A percentile compares a stretch with the other conserved stretches of the same genome.
phyloP scores from a whole-genome alignment of 2,113 vertebrate genomes.

The Cyphomyrus plagiostoma region DNA sequence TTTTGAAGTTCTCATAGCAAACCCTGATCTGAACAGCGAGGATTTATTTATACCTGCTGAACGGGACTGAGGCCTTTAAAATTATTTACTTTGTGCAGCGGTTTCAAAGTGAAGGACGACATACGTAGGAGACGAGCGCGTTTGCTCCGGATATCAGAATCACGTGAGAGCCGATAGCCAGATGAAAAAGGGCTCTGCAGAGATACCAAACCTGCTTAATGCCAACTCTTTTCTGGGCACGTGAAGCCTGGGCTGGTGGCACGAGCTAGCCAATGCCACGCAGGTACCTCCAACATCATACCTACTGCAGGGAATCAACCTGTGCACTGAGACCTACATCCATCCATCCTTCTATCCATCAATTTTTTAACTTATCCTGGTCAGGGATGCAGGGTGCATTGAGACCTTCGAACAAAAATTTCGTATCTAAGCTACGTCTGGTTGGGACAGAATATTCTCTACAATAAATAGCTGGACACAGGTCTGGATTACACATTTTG shows the following conservation, averaged over 20 bases:
- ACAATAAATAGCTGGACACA: not conserved
- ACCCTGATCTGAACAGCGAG: not conserved
- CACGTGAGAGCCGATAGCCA: not conserved
- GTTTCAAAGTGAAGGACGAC: not conserved
- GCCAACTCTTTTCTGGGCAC: not conserved
- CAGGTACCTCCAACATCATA: not conserved
- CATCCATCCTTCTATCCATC: not conserved
- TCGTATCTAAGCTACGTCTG: not conserved
- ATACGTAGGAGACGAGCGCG: not conserved
- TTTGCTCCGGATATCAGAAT: not conserved
- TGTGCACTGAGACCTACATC: not conserved
- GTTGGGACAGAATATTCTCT: not conserved
- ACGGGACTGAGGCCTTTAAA: not conserved
- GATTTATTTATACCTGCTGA: conserved; percentile 11
- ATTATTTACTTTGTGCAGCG: not conserved
- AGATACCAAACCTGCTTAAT: not conserved
- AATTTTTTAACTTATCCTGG: not conserved
- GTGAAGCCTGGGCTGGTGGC: not conserved
- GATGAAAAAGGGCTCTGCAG: not conserved
- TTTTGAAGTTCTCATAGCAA: not conserved
- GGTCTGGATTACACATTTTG: not conserved
- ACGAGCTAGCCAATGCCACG: not conserved
- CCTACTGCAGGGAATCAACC: not conserved
- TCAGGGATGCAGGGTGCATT: not conserved
- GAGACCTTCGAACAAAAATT: not conserved